Percentiles rank a stretch among this genome's conserved stretches.
phyloP scores from a whole-genome alignment of 1,140 invertebrate genomes.

The Saxidomus purpurata region DNA sequence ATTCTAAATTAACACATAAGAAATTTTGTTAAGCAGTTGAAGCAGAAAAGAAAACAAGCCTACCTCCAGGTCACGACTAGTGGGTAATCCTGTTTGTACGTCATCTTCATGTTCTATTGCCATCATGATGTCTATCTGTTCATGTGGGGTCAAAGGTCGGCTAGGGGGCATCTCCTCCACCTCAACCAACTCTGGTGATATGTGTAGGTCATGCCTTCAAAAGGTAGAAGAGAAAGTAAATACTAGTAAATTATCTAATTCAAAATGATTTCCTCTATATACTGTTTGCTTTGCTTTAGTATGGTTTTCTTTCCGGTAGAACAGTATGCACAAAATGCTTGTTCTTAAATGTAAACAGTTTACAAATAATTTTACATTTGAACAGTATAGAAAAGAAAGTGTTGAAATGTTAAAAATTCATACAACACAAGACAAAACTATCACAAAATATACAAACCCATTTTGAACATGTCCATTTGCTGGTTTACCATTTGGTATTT shows the following conservation, averaged over 20 bases:
- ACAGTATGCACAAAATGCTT: not conserved
- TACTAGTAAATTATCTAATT: too few species aligned
- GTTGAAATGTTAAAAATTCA: too few species aligned
- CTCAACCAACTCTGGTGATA: slow-evolving; percentile 64
- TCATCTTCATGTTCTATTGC: slow-evolving; percentile 82
- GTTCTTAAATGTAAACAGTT: not conserved
- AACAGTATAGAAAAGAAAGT: too few species aligned
- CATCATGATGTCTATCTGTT: slow-evolving; percentile 86
- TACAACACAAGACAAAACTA: not conserved
- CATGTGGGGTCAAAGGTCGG: slow-evolving; percentile 85
- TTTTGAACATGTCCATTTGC: slow-evolving; percentile 53
- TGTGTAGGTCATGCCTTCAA: slow-evolving; percentile 23
- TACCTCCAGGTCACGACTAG: slow-evolving; percentile 84
- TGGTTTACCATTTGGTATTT: slow-evolving; percentile 16
- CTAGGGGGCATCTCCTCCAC: slow-evolving; percentile 78
- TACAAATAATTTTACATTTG: not conserved
- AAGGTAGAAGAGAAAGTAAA: not conserved
- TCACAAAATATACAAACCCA: slow-evolving; percentile 15
- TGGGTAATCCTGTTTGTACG: slow-evolving; percentile 75
- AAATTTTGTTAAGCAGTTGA: too few species aligned
- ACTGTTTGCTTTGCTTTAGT: too few species aligned
- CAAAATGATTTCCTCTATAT: too few species aligned
- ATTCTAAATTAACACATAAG: too few species aligned
- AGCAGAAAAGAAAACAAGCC: too few species aligned
- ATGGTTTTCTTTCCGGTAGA: too few species aligned